phyloP scores from a whole-genome alignment of 2,888 invertebrate genomes.

The Drosophila lacicola region DNA sequence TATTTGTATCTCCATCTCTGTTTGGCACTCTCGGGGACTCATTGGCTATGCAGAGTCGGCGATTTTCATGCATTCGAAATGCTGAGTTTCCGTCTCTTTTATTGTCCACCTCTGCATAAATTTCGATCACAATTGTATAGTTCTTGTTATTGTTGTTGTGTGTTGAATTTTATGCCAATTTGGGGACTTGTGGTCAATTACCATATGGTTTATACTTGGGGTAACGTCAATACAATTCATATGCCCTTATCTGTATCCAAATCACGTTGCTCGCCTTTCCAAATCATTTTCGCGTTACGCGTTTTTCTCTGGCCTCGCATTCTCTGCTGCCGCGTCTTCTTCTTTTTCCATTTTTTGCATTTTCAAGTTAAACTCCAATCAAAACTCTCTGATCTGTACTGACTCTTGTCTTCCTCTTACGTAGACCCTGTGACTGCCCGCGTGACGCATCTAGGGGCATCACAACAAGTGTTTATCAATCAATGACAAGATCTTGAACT shows the following conservation, averaged over 20 bases:
- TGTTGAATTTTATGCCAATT: constrained; percentile 51
- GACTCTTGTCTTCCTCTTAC: constrained; percentile 16
- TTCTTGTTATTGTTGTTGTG: constrained; percentile 21
- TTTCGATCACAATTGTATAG: constrained; percentile 38
- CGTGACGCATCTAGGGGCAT: not conserved
- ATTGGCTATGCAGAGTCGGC: constrained; percentile 62
- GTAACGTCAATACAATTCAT: constrained; percentile 21
- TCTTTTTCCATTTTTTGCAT: constrained; percentile 22
- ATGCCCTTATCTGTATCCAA: constrained; percentile 57
- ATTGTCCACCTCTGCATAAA: constrained; percentile 63
- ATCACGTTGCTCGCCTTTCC: constrained; percentile 48
- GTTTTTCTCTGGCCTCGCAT: constrained; percentile 19
- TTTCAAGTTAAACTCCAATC: constrained; percentile 30
- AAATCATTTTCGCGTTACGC: constrained; percentile 17
- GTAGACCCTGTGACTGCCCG: constrained; percentile 30
- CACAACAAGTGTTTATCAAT: constrained; percentile 38
- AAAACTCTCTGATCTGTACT: constrained; percentile 6
- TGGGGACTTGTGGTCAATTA: constrained; percentile 48
- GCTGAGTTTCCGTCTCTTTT: constrained; percentile 46
- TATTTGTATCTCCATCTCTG: constrained; percentile 20
- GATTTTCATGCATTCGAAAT: constrained; percentile 61
- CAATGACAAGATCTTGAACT: constrained; percentile 42
- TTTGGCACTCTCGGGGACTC: constrained; percentile 29
- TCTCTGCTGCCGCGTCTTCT: constrained; percentile 6
- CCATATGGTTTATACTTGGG: constrained; percentile 36